Percentiles rank a stretch among this genome's conserved stretches.
Evolutionary conservation across 1,140 invertebrate species (phyloP).

Genomic region (Lineus longissimus): DNA sequence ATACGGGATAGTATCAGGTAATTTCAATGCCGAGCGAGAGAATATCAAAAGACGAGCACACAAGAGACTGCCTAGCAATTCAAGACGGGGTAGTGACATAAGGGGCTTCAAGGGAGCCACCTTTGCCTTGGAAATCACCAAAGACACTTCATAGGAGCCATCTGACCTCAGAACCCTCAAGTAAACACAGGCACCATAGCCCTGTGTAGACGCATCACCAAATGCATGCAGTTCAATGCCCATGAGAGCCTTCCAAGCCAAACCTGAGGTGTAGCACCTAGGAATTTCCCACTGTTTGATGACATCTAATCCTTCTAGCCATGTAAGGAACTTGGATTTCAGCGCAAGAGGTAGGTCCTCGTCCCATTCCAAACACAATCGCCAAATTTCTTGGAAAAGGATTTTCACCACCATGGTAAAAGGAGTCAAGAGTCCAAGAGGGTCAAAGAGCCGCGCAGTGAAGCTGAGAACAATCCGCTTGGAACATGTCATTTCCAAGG

Average conservation of each 20-base stretch:
- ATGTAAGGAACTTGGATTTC: not conserved
- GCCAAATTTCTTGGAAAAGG: not conserved
- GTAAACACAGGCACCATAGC: too few species aligned
- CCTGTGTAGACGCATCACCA: too few species aligned
- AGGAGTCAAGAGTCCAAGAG: not conserved
- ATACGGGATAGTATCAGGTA: conserved; percentile 8
- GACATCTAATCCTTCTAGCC: not conserved
- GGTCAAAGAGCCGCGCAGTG: not conserved
- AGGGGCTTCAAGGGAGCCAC: too few species aligned
- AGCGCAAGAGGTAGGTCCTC: not conserved
- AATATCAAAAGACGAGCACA: not conserved
- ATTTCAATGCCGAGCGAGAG: not conserved
- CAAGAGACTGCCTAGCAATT: too few species aligned
- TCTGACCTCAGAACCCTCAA: too few species aligned
- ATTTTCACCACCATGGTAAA: not conserved
- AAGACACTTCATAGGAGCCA: too few species aligned
- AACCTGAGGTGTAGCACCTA: not conserved
- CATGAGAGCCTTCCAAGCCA: too few species aligned
- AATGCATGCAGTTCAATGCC: too few species aligned
- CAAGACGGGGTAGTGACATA: too few species aligned
- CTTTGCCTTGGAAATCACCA: too few species aligned
- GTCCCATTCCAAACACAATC: not conserved
- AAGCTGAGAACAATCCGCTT: conserved; percentile 5
- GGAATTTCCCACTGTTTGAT: conserved; percentile 1
- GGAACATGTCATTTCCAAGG: not conserved